Base-by-base conservation (phyloP, 1,140 invertebrate species). In the Macrobrachium nipponense region DNA sequence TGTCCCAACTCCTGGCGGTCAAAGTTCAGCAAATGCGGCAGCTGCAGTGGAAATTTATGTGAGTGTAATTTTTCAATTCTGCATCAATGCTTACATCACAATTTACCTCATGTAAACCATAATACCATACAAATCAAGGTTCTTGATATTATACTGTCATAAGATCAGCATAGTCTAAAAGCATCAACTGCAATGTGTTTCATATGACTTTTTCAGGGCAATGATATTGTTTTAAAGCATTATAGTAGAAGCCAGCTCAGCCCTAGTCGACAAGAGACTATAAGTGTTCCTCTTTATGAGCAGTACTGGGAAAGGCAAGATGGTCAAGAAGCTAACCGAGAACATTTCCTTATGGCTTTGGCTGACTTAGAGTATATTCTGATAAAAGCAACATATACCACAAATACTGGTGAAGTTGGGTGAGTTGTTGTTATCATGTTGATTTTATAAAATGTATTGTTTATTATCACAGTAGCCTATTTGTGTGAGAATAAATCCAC, bases 361-460 rank as follows among this genome's bases (percentile, higher is more conserved):
- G 97, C 97, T 85, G 95, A 98, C 90, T 91, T 99, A 12, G 93
- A 96, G 89, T 94, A 94, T 14, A 96, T 99, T 88, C 93, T 96
- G 80, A 96, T 99, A 79, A 97, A 98, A 90, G 98, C 97, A 4
- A 97, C 97, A 0, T 98, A 98, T 90, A 96, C 96, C 0, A 95
- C 94, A 0, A 94, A 94, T 86, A 96, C 96, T 10, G 92, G 94
- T 82, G 93, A 96, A 91, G 95, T 95, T 2, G 94, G 94, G 94
- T 95, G 92, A 93, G 93, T 92, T 75, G 11, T 12, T 60, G 59
- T 17, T 82, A 66, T 85, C 27, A 23, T 80, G 58, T 79, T 83
- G 5, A 20, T 59, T 36, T 43, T 15, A 61, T 36, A 36, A 36
- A 36, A 36, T 2, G 27, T 36, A 36, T 36, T 36, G 27, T 36